Evolutionary conservation across 1,140 invertebrate species (phyloP).

Genomic region (Babylonia areolata): DNA sequence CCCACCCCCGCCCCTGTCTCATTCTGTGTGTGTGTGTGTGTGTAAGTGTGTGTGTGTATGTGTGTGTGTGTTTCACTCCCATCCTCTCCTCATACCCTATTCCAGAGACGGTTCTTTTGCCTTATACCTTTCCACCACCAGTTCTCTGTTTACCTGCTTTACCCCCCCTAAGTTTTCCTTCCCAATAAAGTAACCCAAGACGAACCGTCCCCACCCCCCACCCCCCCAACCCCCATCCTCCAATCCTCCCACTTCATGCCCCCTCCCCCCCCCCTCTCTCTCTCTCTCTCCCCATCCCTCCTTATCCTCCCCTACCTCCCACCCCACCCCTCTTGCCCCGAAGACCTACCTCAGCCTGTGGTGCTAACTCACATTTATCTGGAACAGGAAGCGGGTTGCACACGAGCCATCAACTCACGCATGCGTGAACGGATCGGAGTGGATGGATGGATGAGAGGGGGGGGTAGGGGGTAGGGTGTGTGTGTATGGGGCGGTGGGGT

Average conservation of each 20-base stretch:
- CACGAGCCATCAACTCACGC: background rate
- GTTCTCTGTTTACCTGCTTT: background rate
- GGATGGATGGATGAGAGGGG: background rate
- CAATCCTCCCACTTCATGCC: background rate
- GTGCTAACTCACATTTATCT: conserved; percentile 3
- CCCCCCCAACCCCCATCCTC: background rate
- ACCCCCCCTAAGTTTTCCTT: background rate
- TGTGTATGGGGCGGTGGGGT: background rate
- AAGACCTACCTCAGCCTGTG: background rate
- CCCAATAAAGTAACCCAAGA: too few relatives aligned
- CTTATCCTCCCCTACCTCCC: background rate
- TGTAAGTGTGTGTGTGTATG: too few relatives aligned
- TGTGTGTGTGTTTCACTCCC: background rate
- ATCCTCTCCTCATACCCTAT: background rate
- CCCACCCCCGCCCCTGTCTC: background rate
- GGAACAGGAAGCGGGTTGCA: conserved; percentile 2
- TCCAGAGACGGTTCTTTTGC: background rate
- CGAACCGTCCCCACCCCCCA: background rate
- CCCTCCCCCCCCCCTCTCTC: background rate
- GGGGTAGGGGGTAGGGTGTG: background rate
- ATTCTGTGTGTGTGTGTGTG: too few relatives aligned
- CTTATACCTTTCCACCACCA: background rate
- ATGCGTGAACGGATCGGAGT: background rate
- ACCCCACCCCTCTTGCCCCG: background rate
- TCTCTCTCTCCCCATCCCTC: background rate